Conservation (phyloP, 2,113 vertebrate genomes). For the Sinocyclocheilus anshuiensis region DNA sequence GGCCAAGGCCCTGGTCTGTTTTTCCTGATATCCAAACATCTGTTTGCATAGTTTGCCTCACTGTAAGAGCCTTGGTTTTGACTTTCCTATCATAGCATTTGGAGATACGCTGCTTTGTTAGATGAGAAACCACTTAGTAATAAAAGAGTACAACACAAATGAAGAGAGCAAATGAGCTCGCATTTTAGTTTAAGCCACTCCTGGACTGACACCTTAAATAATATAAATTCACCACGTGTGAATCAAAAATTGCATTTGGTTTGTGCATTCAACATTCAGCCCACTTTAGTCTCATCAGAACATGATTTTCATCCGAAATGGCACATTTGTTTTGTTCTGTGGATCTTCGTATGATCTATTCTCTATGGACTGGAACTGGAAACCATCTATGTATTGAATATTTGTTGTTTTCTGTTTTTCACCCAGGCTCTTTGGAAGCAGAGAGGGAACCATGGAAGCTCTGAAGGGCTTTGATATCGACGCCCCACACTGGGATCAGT, state of each 20-base stretch:
- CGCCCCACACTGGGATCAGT: constrained; percentile 89
- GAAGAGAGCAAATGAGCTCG: background rate
- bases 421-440: background rate
- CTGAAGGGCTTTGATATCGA: constrained; percentile 84
- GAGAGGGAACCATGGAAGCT: constrained; percentile 56
- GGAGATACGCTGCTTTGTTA: background rate
- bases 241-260: background rate
- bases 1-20: constrained; percentile 16
- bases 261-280: background rate
- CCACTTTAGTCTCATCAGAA: background rate
- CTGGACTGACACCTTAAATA: no score
- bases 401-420: background rate
- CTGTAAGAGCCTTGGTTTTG: background rate
- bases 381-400: background rate
- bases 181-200: background rate
- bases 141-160: background rate
- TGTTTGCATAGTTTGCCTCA: constrained; percentile 22
- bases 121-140: background rate
- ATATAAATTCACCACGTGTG: background rate
- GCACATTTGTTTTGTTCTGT: background rate
- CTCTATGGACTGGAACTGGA: background rate
- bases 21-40: background rate
- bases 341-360: background rate
- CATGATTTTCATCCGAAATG: background rate
- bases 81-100: background rate